Percentiles rank a stretch among this genome's conserved stretches.
These are phyloP conservation scores for Rhagologus leucostigma DNA, from an alignment of 2,113 vertebrate genomes.

Conservation along the genomic window DNA sequence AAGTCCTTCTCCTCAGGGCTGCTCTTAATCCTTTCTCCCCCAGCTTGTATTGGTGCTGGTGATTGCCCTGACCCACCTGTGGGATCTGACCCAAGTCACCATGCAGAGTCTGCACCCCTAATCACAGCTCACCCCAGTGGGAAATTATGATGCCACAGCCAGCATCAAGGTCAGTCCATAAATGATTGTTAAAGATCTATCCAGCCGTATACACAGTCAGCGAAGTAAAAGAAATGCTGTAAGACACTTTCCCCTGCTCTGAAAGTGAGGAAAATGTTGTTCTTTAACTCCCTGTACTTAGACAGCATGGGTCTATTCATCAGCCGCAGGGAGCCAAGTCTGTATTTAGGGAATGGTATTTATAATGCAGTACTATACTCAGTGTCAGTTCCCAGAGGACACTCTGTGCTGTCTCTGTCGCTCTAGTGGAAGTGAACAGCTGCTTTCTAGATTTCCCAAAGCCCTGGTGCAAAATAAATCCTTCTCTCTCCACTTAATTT, in stretches of 20 bases:
- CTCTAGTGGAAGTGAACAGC: constrained; percentile 53
- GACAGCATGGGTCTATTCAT: constrained; percentile 8
- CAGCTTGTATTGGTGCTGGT: background rate
- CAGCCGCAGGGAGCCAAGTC: background rate
- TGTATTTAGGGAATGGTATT: constrained; percentile 40
- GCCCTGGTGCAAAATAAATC: constrained; percentile 45
- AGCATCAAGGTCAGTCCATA: background rate
- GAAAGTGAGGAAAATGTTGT: constrained; percentile 1
- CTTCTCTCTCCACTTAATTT: constrained; percentile 35
- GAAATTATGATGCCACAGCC: background rate
- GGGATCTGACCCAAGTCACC: background rate
- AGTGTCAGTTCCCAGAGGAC: constrained; percentile 37
- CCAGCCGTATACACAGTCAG: background rate
- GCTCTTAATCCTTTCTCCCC: background rate
- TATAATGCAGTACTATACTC: constrained; percentile 34
- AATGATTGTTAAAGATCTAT: background rate
- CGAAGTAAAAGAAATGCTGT: background rate
- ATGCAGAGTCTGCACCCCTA: background rate
- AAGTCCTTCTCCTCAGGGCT: background rate
- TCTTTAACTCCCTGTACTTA: background rate
- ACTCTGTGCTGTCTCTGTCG: background rate
- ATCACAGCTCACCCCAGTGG: background rate
- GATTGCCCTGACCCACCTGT: background rate
- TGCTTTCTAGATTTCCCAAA: constrained; percentile 56
- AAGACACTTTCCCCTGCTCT: background rate